Evolutionary conservation across 2,113 vertebrate genomes (phyloP).

Genomic region (Sisor rabdophorus): DNA sequence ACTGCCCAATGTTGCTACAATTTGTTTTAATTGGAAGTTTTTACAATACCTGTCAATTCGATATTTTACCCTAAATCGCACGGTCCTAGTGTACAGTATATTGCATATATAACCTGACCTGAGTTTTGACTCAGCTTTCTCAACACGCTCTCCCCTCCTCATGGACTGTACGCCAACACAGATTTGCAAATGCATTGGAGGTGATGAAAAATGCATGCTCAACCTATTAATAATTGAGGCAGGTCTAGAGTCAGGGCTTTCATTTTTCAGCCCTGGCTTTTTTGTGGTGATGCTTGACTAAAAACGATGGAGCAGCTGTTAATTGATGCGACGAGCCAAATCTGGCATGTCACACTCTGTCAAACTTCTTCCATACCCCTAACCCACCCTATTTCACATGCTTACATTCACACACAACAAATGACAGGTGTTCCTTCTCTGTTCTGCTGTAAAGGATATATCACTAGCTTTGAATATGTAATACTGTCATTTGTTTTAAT

Average conservation of each 20-base stretch:
- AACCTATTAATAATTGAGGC: constrained; percentile 59
- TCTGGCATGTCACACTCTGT: constrained; percentile 34
- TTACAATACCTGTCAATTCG: too few species aligned
- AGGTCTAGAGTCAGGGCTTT: constrained; percentile 55
- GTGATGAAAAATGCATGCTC: constrained; percentile 55
- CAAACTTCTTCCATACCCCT: constrained; percentile 24
- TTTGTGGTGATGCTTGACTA: constrained; percentile 6
- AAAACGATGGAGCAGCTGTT: constrained; percentile 44
- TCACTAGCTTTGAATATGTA: neutral
- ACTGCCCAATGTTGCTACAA: too few species aligned
- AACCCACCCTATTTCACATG: constrained; percentile 1
- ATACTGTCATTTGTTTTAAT: neutral
- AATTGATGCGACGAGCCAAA: constrained; percentile 50
- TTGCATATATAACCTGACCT: constrained; percentile 10
- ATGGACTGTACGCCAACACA: constrained; percentile 43
- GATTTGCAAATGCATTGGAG: constrained; percentile 56
- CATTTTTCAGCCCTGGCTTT: constrained; percentile 48
- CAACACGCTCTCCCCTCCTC: constrained; percentile 29
- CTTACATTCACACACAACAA: neutral
- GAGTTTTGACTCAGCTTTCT: constrained; percentile 28
- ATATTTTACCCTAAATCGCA: too few species aligned
- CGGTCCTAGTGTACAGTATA: neutral
- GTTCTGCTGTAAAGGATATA: neutral
- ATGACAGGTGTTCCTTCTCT: constrained; percentile 14
- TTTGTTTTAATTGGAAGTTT: too few species aligned